Conservation (phyloP, 1,140 invertebrate species). For the Metaphire vulgaris region DNA sequence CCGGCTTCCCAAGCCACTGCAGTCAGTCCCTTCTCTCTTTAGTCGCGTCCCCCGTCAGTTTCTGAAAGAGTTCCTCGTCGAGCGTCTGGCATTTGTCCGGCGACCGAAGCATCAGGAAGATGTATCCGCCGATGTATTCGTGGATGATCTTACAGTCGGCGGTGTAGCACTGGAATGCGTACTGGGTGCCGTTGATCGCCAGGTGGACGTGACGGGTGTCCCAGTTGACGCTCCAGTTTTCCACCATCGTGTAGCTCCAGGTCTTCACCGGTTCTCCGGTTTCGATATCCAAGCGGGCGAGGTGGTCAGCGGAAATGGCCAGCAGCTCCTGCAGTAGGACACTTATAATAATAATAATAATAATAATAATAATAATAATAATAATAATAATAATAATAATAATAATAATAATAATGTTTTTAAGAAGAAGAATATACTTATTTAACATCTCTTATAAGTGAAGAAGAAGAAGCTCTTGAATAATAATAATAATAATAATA, state of each 20-base stretch:
- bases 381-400: slow-evolving; percentile 4
- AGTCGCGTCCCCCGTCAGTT: slow-evolving; percentile 10
- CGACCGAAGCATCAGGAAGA: slow-evolving; percentile 6
- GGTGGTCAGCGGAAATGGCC: slow-evolving; percentile 85
- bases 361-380: slow-evolving; percentile 6
- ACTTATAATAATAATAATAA: slow-evolving; percentile 9
- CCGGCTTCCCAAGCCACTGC: too few relatives aligned
- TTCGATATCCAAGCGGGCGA: slow-evolving; percentile 89
- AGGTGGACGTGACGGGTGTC: slow-evolving; percentile 97
- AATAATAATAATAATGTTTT: neutral
- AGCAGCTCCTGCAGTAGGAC: slow-evolving; percentile 82
- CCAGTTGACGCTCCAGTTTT: slow-evolving; percentile 99
- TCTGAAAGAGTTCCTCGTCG: slow-evolving; percentile 15
- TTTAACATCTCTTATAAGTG: neutral
- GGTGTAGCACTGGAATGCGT: slow-evolving; percentile 86
- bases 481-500: neutral
- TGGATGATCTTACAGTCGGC: slow-evolving; percentile 97
- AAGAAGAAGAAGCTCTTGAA: neutral
- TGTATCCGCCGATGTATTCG: slow-evolving; percentile 73
- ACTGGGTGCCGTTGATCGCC: slow-evolving; percentile 83
- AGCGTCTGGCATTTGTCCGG: slow-evolving; percentile 5
- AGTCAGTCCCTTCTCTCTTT: too few relatives aligned
- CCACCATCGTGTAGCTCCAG: slow-evolving; percentile 94
- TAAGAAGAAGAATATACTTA: neutral
- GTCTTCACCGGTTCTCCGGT: slow-evolving; percentile 93